Percentiles rank a stretch among this genome's conserved stretches.
These are phyloP conservation scores for Saguinus oedipus DNA, from an alignment of 2,797 vertebrate species.

Conservation along the genomic window DNA sequence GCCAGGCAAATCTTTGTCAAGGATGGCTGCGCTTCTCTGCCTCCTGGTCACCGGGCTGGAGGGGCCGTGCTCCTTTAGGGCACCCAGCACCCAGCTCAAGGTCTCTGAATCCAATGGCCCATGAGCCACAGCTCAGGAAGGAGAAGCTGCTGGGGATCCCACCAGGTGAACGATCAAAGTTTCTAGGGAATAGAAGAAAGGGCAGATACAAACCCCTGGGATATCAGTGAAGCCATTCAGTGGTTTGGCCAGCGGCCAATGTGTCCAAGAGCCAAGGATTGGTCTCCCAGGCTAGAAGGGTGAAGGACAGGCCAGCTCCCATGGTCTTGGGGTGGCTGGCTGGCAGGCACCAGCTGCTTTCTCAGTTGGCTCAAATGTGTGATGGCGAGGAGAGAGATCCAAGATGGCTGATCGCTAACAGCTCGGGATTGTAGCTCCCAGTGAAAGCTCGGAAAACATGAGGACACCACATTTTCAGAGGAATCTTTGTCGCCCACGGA, in stretches of 20 bases:
- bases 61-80: neutral
- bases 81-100: neutral
- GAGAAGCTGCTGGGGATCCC: neutral
- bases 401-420: no score
- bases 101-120: neutral
- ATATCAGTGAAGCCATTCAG: neutral
- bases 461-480: no score
- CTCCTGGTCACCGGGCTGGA: neutral
- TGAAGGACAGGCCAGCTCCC: neutral
- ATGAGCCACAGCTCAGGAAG: accelerated
- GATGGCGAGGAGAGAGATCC: neutral
- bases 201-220: neutral
- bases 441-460: no score
- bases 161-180: neutral
- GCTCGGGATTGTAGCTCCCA: no score
- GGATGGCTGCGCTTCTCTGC: neutral
- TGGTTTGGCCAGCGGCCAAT: neutral
- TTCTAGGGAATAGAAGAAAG: neutral
- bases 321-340: neutral
- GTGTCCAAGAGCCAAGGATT: neutral
- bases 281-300: neutral
- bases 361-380: neutral
- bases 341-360: neutral
- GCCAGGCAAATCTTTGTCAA: neutral
- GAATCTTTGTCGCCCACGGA: no score